Evolutionary conservation across 2,888 invertebrate species (phyloP), one percentile per base, ranked within the genome.

Genomic region (Eustalomyia histrio): DNA sequence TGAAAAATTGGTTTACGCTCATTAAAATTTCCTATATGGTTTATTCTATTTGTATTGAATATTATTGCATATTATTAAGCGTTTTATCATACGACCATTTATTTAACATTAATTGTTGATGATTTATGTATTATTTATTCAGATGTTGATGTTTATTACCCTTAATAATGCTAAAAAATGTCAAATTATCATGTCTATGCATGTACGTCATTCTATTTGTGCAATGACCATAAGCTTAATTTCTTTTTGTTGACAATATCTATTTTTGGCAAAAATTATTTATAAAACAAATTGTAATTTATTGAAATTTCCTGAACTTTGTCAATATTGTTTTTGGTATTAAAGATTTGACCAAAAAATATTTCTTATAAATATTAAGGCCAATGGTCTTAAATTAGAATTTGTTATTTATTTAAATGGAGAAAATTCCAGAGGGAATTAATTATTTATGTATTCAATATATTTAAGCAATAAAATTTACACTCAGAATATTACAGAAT

Each of bases 151-250:
- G 52, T 69, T 75, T 12, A 35, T 75, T 64, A 29, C 24, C 29
- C 47, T 65, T 69, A 79, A 53, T 52, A 65, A 67, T 35, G 39
- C 61, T 58, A 72, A 61, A 61, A 67, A 50, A 75, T 72, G 75
- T 68, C 71, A 76, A 75, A 67, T 72, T 63, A 67, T 35, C 67
- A 67, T 72, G 71, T 76, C 69, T 63, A 63, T 68, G 33, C 17
- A 68, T 68, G 21, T 18, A 64, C 63, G 64, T 76, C 69, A 76
- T 50, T 50, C 17, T 29, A 57, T 39, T 55, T 33, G 21, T 21
- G 18, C n/a, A 50, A 21, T 69, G 57, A 35, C 63, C n/a, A 58
- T 64, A 64, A 64, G 35, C 29, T 16, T 16, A n/a, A 47, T 47
- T 47, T 47, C 1, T 47, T 57, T 50, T 55, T 50, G 47, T 43